Evolutionary conservation across 1,140 invertebrate genomes (phyloP), one percentile per base, ranked within the genome.

Genomic region (Drosophila novamexicana): DNA sequence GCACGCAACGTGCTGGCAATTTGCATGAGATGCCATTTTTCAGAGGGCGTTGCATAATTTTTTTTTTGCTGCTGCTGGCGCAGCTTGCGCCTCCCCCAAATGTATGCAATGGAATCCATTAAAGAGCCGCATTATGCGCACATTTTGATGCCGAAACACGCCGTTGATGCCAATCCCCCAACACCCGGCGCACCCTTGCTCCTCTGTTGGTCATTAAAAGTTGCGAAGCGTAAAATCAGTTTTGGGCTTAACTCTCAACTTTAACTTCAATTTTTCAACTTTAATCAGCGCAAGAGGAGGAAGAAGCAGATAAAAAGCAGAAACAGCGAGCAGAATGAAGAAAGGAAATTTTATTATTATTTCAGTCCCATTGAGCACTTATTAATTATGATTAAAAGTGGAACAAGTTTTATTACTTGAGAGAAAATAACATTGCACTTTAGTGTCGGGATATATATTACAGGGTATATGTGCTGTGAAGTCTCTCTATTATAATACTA

Each of bases 1-100:
- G 56, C 58, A 68, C 70, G 50, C 69, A 62, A 47, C 52, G 22
- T 32, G 69, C 49, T 47, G 52, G 53, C 57, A 78, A 75, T 78
- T 78, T 75, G 72, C 76, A 75, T 70, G 72, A 71, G 68, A 71
- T 70, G 76, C 76, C 56, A 78, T 75, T 70, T 78, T 78, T 75
- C 76, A 49, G 72, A 57, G 72, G 72, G 66, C 61, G 76, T 78
- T 78, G 76, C 72, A 78, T 78, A 71, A 32, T 49, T 29, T 49
- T 49, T 52, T 18, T 58, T 29, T 47, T 18, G 18, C 14, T 61
- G 49, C 18, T 67, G 37, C 37, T 29, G 49, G 39, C 37, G 50
- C 58, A 52, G 57, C 32, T 16, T 47, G 65, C 39, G 32, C 54
- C 40, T 49, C 36, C 3, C 39, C 54, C n/a, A 75, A 78, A 75